phyloP scores from a whole-genome alignment of 2,113 vertebrate species.

The Periophthalmus modestus region DNA sequence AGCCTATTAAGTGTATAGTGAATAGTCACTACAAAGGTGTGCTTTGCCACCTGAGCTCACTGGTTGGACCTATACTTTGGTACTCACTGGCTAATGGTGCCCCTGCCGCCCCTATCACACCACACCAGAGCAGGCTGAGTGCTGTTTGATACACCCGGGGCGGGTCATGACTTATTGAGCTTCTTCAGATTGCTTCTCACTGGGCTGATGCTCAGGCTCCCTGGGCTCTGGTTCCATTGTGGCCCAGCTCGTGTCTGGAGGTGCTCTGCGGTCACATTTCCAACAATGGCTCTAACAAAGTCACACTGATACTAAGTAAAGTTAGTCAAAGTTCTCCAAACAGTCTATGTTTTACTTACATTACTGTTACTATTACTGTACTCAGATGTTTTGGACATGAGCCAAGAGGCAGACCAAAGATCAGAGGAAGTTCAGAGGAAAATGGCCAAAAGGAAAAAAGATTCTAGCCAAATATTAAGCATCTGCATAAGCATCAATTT shows the following conservation, averaged over 20 bases:
- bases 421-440: too few species aligned
- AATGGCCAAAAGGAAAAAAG: too few species aligned
- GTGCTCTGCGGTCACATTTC: conserved; percentile 40
- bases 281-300: conserved; percentile 13
- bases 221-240: conserved; percentile 63
- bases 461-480: too few species aligned
- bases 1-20: background rate
- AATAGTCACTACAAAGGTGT: conserved; percentile 23
- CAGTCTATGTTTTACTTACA: background rate
- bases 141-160: conserved; percentile 64
- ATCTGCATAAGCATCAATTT: too few species aligned
- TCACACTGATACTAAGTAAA: background rate
- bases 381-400: too few species aligned
- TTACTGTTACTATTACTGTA: background rate
- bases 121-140: conserved; percentile 65
- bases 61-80: conserved; percentile 46
- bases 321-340: background rate
- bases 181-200: conserved; percentile 63
- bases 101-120: conserved; percentile 67
- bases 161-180: conserved; percentile 77
- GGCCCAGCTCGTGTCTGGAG: conserved; percentile 46
- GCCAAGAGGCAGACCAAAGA: too few species aligned
- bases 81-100: conserved; percentile 72
- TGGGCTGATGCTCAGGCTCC: conserved; percentile 51
- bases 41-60: conserved; percentile 47